These are phyloP conservation scores for Hyles euphorbiae DNA, from an alignment of 1,140 invertebrate species.

Conservation along the genomic window DNA sequence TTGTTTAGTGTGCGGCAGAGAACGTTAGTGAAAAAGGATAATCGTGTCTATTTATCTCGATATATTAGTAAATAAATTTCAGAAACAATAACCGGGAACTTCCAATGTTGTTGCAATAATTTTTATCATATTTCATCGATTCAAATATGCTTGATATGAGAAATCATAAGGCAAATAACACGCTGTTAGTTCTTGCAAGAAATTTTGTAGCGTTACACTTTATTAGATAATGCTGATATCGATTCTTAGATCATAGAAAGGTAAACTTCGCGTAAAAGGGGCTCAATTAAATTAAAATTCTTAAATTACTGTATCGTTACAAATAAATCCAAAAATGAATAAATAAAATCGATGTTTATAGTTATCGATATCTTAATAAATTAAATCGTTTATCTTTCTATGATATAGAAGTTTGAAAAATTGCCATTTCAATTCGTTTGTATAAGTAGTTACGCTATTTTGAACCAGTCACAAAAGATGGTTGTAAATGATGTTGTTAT, in stretches of 20 bases:
- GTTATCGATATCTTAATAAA: too few relatives aligned
- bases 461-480: constrained; percentile 24
- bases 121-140: constrained; percentile 28
- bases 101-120: constrained; percentile 32
- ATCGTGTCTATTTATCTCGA: constrained; percentile 20
- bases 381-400: too few relatives aligned
- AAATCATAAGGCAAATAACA: constrained; percentile 3
- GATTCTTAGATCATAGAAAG: constrained; percentile 10
- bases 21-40: neutral
- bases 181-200: constrained; percentile 6
- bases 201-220: constrained; percentile 22
- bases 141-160: constrained; percentile 25
- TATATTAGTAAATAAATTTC: constrained; percentile 14
- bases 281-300: too few relatives aligned
- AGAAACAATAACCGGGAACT: constrained; percentile 29
- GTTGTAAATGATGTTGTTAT: constrained; percentile 35
- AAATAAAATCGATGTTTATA: too few relatives aligned
- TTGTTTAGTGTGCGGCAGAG: neutral
- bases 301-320: too few relatives aligned
- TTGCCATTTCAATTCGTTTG: constrained; percentile 8
- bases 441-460: constrained; percentile 19
- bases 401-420: too few relatives aligned
- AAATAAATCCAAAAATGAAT: too few relatives aligned
- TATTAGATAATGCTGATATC: constrained; percentile 17
- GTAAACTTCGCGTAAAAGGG: too few relatives aligned